phyloP scores from a whole-genome alignment of 2,888 invertebrate genomes.

The Tenthredo notha region DNA sequence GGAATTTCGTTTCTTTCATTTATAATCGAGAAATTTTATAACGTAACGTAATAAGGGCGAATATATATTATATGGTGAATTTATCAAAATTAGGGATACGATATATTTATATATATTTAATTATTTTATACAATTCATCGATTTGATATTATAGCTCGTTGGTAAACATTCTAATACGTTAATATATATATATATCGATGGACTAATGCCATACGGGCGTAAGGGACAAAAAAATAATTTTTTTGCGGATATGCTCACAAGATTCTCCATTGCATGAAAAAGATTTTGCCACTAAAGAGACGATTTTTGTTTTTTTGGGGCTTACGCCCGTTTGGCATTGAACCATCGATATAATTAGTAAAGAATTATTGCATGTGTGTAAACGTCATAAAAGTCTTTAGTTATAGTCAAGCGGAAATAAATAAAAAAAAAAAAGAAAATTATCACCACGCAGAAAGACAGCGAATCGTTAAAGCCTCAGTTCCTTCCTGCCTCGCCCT shows the following conservation, averaged over 20 bases:
- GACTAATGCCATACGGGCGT: too few species aligned
- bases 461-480: neutral
- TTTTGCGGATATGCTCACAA: too few species aligned
- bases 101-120: too few species aligned
- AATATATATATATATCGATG: too few species aligned
- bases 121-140: neutral
- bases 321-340: too few species aligned
- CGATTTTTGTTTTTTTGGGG: too few species aligned
- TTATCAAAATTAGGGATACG: too few species aligned
- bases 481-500: conserved; percentile 6
- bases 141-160: neutral
- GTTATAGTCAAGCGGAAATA: neutral
- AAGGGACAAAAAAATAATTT: too few species aligned
- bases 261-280: too few species aligned
- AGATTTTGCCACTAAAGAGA: too few species aligned
- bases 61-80: neutral
- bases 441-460: neutral
- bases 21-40: neutral
- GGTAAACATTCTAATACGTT: neutral
- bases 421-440: neutral
- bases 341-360: too few species aligned
- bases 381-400: neutral
- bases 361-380: neutral
- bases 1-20: neutral
- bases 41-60: neutral